phyloP scores from a whole-genome alignment of 2,888 invertebrate species.

The Cosmia pyralina region DNA sequence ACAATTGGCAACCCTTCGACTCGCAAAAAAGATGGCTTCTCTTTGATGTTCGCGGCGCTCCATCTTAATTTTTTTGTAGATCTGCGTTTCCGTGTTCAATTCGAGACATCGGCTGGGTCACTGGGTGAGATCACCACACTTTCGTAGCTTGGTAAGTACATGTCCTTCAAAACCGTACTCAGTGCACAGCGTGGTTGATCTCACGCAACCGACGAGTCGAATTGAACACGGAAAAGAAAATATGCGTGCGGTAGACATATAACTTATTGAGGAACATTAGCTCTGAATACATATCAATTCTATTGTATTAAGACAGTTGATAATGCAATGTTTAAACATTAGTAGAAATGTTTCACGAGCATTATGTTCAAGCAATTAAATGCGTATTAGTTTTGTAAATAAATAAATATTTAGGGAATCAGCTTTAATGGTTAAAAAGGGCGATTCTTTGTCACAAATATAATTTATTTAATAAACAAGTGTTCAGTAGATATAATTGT shows the following conservation, averaged over 20 bases:
- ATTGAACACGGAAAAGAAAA: conserved; percentile 4
- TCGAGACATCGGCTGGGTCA: too few species aligned
- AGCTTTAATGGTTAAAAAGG: conserved; percentile 83
- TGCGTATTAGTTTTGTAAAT: conserved; percentile 66
- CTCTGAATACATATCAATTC: background rate
- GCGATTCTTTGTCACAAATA: conserved; percentile 69
- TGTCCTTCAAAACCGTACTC: background rate
- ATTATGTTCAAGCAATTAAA: conserved; percentile 26
- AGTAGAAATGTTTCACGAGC: background rate
- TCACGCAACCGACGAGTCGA: background rate
- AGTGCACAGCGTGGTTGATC: background rate
- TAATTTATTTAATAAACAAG: conserved; percentile 70
- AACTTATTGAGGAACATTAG: background rate
- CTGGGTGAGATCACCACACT: too few species aligned
- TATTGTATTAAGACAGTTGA: background rate
- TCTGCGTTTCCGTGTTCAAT: too few species aligned
- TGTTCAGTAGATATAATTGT: conserved; percentile 82
- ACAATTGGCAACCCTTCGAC: too few species aligned
- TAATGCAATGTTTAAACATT: background rate
- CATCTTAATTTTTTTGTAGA: too few species aligned
- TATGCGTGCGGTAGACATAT: background rate
- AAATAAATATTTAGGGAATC: conserved; percentile 68
- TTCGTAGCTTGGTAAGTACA: too few species aligned
- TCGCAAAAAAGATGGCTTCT: too few species aligned
- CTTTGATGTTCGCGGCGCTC: too few species aligned